Percentiles rank a stretch among this genome's conserved stretches.
Evolutionary conservation across 2,113 vertebrate genomes (phyloP).

Genomic region (Toxotes jaculatrix): DNA sequence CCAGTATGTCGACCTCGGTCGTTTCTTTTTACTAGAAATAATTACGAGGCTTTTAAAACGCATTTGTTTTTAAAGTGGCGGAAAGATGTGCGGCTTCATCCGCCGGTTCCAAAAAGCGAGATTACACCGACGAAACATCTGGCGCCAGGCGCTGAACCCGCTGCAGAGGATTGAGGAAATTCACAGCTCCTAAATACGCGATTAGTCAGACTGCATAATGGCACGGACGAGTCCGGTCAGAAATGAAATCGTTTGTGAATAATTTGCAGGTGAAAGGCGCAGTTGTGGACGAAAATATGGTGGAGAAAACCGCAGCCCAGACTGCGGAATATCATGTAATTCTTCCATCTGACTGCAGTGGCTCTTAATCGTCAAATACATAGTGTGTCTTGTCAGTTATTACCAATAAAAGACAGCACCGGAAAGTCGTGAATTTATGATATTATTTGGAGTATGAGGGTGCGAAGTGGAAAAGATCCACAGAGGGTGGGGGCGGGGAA

Average conservation of each 20-base stretch:
- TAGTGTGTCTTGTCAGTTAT: not conserved
- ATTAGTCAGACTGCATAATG: conserved; percentile 13
- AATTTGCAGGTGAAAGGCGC: not conserved
- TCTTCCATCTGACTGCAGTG: conserved; percentile 33
- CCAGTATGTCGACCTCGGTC: not conserved
- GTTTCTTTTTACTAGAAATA: not conserved
- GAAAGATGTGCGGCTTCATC: conserved; percentile 19
- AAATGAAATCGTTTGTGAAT: not conserved
- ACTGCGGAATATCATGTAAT: conserved; percentile 40
- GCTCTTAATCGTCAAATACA: not conserved
- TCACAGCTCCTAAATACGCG: conserved; percentile 3
- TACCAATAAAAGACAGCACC: not conserved
- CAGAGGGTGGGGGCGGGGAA: conserved; percentile 31
- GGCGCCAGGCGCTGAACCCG: conserved; percentile 1
- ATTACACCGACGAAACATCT: conserved; percentile 36
- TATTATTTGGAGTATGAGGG: not conserved
- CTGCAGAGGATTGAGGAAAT: conserved; percentile 7
- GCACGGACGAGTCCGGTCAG: not conserved
- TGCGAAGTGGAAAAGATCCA: not conserved
- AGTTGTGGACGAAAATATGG: conserved; percentile 10
- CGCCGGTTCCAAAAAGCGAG: conserved; percentile 3
- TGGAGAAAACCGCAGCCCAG: conserved; percentile 26
- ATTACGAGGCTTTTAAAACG: not conserved
- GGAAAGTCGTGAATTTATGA: not conserved
- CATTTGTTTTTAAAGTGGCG: not conserved